Evolutionary conservation across 2,797 vertebrate genomes (phyloP).

Genomic region (Characodon lateralis): DNA sequence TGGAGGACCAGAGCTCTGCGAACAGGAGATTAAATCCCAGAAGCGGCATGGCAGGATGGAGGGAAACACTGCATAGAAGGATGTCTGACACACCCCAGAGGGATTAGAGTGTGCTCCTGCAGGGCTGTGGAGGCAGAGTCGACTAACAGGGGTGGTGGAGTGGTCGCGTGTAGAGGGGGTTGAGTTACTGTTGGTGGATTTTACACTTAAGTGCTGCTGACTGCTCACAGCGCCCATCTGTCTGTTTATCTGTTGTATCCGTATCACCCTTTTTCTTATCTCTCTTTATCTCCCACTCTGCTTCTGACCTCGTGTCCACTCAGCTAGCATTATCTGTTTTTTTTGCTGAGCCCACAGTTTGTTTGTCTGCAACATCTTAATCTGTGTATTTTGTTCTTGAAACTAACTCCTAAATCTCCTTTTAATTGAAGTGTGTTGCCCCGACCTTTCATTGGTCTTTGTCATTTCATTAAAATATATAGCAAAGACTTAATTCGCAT

Average conservation of each 20-base stretch:
- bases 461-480: not conserved
- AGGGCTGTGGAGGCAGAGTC: slow-evolving; percentile 64
- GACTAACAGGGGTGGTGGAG: slow-evolving; percentile 54
- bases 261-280: slow-evolving; percentile 67
- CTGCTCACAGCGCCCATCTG: slow-evolving; percentile 75
- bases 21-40: slow-evolving; percentile 71
- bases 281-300: slow-evolving; percentile 59
- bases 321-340: slow-evolving; percentile 54
- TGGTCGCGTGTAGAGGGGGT: slow-evolving; percentile 37
- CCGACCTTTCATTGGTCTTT: slow-evolving; percentile 2
- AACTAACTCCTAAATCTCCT: slow-evolving; percentile 25
- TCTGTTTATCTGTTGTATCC: slow-evolving; percentile 69
- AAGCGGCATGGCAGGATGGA: slow-evolving; percentile 63
- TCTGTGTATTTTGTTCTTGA: slow-evolving; percentile 37
- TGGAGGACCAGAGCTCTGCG: slow-evolving; percentile 61
- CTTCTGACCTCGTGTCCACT: slow-evolving; percentile 52
- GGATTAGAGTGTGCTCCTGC: slow-evolving; percentile 65
- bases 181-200: slow-evolving; percentile 58
- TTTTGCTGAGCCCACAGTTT: slow-evolving; percentile 47
- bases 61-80: slow-evolving; percentile 60
- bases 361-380: slow-evolving; percentile 47
- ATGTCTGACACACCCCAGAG: slow-evolving; percentile 67
- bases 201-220: slow-evolving; percentile 74
- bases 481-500: not conserved
- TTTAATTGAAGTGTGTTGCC: slow-evolving; percentile 18